Evolutionary conservation across 1,140 invertebrate genomes (phyloP), one percentile per base, ranked within the genome.

Genomic region (Drosophila baimaii): DNA sequence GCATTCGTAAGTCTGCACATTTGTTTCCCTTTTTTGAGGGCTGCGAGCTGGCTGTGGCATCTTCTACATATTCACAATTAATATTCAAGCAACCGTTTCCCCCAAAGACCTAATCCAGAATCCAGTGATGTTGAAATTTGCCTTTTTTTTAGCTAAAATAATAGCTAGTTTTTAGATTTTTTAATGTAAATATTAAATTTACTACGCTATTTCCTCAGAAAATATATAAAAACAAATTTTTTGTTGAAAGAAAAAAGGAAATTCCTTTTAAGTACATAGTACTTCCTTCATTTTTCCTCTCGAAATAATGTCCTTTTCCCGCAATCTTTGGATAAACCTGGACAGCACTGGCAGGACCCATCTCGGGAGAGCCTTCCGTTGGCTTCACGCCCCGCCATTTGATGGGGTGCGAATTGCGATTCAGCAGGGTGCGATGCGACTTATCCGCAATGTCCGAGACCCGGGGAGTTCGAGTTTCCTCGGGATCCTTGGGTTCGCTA

Each of bases 1-100:
- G 84, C 84, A 88, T 88, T 89, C 82, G 77, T 88, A 89, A 88
- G 83, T 88, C 79, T 88, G 83, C 84, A 83, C 84, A 88, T 86
- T 86, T 84, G 84, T 89, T 84, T 79, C 82, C 65, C 55, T 63
- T 47, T 58, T 78, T 35, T 54, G 51, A 54, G 75, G 63, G n/a
- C 39, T 41, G 49, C n/a, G 21, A 19, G 39, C 23, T n/a, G 21
- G 23, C 19, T 58, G 21, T 21, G 10, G 15, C n/a, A 10, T 49
- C 27, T 33, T 79, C 75, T 71, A 83, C 77, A 89, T 80, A 89
- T 89, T 69, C 54, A 89, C 84, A 89, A 88, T 88, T 88, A 88
- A 88, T 88, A 88, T 88, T 88, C 84, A 89, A 89, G 84, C 84
- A 89, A 89, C 80, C 84, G 79, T 83, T 80, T 66, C 29, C 68